phyloP scores from a whole-genome alignment of 2,113 vertebrate species.

The Gorsachius goisagi region DNA sequence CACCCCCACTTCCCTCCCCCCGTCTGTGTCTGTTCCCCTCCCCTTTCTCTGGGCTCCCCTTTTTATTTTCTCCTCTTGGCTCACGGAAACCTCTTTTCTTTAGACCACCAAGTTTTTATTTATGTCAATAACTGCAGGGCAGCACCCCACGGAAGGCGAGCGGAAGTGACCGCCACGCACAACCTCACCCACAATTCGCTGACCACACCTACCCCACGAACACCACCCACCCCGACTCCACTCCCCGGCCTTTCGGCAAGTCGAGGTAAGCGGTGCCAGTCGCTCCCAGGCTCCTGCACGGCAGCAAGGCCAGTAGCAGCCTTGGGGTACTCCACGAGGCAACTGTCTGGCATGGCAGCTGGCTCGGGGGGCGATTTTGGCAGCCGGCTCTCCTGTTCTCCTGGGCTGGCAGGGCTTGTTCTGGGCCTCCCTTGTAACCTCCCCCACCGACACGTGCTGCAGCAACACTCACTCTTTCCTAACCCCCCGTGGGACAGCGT shows the following conservation, averaged over 20 bases:
- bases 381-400: neutral
- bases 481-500: neutral
- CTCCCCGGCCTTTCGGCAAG: constrained; percentile 13
- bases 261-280: constrained; percentile 60
- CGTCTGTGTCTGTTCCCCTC: constrained; percentile 53
- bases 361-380: neutral
- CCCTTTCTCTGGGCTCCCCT: constrained; percentile 63
- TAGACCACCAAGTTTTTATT: constrained; percentile 98
- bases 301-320: neutral
- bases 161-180: constrained; percentile 79
- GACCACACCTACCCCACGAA: constrained; percentile 70
- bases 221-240: constrained; percentile 64
- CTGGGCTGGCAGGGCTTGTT: neutral
- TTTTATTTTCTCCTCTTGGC: constrained; percentile 74
- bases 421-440: neutral
- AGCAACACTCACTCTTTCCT: neutral
- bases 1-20: constrained; percentile 1
- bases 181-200: constrained; percentile 70
- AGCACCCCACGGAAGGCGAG: constrained; percentile 81
- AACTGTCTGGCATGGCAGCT: neutral
- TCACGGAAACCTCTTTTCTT: constrained; percentile 81
- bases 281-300: neutral
- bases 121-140: constrained; percentile 98
- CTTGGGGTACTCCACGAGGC: neutral
- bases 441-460: neutral